Evolutionary conservation across 2,888 invertebrate genomes (phyloP), one percentile per base, ranked within the genome.

Genomic region (Bombylius major): DNA sequence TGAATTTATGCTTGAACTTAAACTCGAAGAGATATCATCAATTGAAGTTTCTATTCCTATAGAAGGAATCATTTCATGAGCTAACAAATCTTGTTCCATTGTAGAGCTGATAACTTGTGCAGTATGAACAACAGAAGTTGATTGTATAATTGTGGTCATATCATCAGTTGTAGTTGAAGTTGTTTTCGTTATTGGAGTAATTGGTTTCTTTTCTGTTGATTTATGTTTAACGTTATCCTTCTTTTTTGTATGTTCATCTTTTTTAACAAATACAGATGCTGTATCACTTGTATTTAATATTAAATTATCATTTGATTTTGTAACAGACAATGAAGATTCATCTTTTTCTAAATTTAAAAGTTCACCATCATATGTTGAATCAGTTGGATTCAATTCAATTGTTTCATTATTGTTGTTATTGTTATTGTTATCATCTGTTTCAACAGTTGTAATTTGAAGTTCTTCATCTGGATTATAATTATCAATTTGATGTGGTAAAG

Each of bases 401-500:
- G 60, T 58, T 54, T 60, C 57, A 50, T 63, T 58, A 33, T 13
- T 53, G 36, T 13, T n/a, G 49, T 33, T 47, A 49, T 54, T 33
- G 32, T 68, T 6, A 62, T 68, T 66, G 46, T 69, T 70, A 50
- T 70, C 70, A n/a, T 69, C 67, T 31, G 68, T 70, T 42, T 67
- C 66, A 34, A 59, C 61, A 46, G 62, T 63, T 68, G 77, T 77
- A 55, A 75, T 75, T 64, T 77, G 77, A 36, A 68, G 73, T 6
- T 70, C 67, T 31, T 65, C 62, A 51, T 67, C 64, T 59, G 72
- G 73, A 61, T 69, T 71, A 55, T 60, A 62, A 45, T 45, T 14
- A 50, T 13, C 62, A 44, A 78, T 70, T 5, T 78, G 72, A n/a
- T 77, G 74, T 4, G 80, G 76, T 54, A 79, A 70, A 0, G 84